phyloP scores from a whole-genome alignment of 1,140 invertebrate species.

The Halictus rubicundus region DNA sequence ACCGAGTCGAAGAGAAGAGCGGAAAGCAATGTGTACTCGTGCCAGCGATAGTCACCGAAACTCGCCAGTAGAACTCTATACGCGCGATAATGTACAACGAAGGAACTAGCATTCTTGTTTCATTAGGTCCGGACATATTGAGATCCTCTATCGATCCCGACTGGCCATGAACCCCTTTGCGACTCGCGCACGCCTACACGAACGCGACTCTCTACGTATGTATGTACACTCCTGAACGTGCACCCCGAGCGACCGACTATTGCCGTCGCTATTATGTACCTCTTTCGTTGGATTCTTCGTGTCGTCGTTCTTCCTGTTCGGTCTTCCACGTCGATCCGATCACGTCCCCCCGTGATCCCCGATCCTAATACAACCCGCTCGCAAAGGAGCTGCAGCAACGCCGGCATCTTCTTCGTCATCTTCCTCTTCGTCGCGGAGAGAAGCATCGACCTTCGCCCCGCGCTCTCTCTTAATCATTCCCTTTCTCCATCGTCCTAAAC shows the following conservation, averaged over 20 bases:
- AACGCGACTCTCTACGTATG: constrained; percentile 29
- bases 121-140: constrained; percentile 38
- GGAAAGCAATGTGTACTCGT: constrained; percentile 2
- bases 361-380: neutral
- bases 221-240: constrained; percentile 4
- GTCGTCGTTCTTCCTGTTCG: too few species aligned
- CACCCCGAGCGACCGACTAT: constrained; percentile 11
- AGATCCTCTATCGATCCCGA: constrained; percentile 30
- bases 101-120: constrained; percentile 47
- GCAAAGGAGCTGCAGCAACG: neutral
- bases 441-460: neutral
- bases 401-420: neutral
- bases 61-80: constrained; percentile 12
- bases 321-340: too few species aligned
- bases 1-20: neutral
- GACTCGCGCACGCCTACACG: neutral
- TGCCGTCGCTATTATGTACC: constrained; percentile 31
- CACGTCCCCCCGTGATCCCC: neutral
- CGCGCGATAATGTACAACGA: constrained; percentile 39
- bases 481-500: constrained; percentile 47
- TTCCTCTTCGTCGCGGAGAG: neutral
- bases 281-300: constrained; percentile 7
- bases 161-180: constrained; percentile 16
- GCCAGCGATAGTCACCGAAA: neutral
- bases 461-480: constrained; percentile 9